These are phyloP conservation scores for Pantala flavescens DNA, from an alignment of 1,140 invertebrate species.

Conservation along the genomic window DNA sequence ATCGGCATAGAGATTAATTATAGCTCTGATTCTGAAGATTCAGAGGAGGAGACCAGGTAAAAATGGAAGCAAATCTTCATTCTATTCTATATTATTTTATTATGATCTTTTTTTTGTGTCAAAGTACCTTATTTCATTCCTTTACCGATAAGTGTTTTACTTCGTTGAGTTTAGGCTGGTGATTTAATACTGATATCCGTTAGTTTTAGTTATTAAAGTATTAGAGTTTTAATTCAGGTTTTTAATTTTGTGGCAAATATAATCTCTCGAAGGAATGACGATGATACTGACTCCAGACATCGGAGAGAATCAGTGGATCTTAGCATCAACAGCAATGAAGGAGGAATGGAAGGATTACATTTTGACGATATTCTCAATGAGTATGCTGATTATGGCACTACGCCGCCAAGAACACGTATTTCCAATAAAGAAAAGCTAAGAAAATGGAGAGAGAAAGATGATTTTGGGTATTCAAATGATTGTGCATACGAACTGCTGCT, in stretches of 20 bases:
- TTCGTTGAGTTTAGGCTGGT: too few species aligned
- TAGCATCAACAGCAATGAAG: neutral
- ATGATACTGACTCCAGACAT: too few species aligned
- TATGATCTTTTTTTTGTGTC: too few species aligned
- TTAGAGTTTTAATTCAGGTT: too few species aligned
- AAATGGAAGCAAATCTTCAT: neutral
- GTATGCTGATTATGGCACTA: conserved; percentile 1
- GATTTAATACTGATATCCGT: too few species aligned
- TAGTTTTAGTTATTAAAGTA: too few species aligned
- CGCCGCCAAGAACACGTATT: conserved; percentile 11
- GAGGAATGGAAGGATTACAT: neutral
- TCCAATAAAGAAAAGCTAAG: conserved; percentile 6
- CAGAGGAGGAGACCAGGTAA: conserved; percentile 16
- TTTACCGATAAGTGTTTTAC: too few species aligned
- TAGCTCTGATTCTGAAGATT: conserved; percentile 22
- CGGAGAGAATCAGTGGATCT: neutral
- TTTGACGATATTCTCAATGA: conserved; percentile 8
- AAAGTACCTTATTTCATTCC: too few species aligned
- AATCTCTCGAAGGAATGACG: too few species aligned
- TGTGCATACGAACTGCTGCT: neutral
- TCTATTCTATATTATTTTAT: too few species aligned
- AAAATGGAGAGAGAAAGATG: conserved; percentile 13
- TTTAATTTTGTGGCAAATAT: too few species aligned
- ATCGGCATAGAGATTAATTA: conserved; percentile 26
- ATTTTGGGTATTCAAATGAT: neutral